Conservation (phyloP, 2,113 vertebrate genomes). For the Pluvialis apricaria region DNA sequence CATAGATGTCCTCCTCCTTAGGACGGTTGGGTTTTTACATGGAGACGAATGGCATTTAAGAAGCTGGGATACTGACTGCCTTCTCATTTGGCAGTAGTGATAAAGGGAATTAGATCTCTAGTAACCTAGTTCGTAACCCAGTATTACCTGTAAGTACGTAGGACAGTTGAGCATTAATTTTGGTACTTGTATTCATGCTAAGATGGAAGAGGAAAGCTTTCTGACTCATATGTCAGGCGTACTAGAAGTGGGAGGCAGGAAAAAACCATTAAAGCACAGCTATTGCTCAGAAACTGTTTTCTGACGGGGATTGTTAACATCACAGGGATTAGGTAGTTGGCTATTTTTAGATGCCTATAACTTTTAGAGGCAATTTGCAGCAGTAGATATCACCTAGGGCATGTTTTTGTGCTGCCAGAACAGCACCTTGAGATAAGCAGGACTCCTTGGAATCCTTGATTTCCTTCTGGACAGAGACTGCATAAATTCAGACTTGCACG, state of each 20-base stretch:
- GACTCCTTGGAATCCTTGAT: constrained; percentile 29
- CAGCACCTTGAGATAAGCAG: constrained; percentile 34
- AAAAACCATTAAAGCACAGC: background rate
- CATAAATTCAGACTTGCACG: background rate
- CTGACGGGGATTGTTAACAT: constrained; percentile 13
- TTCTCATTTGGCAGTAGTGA: background rate
- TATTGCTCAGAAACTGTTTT: background rate
- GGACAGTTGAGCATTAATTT: background rate
- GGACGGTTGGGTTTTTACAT: background rate
- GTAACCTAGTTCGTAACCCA: background rate
- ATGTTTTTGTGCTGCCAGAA: constrained; percentile 7
- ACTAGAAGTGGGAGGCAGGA: background rate
- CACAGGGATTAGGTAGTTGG: background rate
- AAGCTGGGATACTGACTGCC: background rate
- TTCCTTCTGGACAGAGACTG: constrained; percentile 22
- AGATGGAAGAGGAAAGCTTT: background rate
- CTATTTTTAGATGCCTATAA: constrained; percentile 49
- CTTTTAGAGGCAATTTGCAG: constrained; percentile 44
- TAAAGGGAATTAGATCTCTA: background rate
- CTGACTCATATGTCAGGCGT: background rate
- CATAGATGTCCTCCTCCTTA: background rate
- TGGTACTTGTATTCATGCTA: background rate
- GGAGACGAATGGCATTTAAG: background rate
- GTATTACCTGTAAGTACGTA: background rate
- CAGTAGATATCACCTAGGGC: background rate